Conservation (phyloP, 2,888 invertebrate genomes). For the Pachymerium ferrugineum region DNA sequence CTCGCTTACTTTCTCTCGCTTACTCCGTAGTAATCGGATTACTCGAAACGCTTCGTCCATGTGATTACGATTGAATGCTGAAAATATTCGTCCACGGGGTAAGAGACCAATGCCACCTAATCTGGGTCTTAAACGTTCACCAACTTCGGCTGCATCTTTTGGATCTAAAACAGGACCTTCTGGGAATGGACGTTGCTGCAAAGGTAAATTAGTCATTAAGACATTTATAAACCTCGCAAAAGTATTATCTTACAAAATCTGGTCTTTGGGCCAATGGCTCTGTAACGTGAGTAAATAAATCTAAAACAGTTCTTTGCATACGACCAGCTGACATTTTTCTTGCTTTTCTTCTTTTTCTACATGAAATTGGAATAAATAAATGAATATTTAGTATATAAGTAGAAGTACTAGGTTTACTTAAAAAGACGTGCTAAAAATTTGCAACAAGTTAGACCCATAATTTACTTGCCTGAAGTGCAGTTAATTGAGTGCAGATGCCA, state of each 20-base stretch:
- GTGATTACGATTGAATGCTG: background rate
- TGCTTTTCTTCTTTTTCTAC: background rate
- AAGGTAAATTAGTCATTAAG: background rate
- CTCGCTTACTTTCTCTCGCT: background rate
- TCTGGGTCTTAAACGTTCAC: background rate
- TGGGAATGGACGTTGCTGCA: conserved; percentile 23
- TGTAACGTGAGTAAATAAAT: conserved; percentile 1
- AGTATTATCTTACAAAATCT: background rate
- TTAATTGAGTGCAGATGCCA: too few species aligned
- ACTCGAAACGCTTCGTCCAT: conserved; percentile 27
- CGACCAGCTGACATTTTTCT: background rate
- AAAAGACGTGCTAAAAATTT: background rate
- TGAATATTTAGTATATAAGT: too few species aligned
- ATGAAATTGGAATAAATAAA: background rate
- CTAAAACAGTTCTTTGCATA: background rate
- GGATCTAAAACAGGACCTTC: background rate
- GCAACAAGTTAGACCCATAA: background rate
- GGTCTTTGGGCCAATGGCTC: conserved; percentile 20
- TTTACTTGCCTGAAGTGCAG: background rate
- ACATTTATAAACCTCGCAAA: background rate
- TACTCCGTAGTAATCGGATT: conserved; percentile 28
- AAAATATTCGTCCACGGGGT: conserved; percentile 30
- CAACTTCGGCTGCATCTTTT: conserved; percentile 2
- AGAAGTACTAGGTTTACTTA: background rate
- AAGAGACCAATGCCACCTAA: conserved; percentile 12